Evolutionary conservation across 2,113 vertebrate genomes (phyloP).

Genomic region (Ameiurus melas): DNA sequence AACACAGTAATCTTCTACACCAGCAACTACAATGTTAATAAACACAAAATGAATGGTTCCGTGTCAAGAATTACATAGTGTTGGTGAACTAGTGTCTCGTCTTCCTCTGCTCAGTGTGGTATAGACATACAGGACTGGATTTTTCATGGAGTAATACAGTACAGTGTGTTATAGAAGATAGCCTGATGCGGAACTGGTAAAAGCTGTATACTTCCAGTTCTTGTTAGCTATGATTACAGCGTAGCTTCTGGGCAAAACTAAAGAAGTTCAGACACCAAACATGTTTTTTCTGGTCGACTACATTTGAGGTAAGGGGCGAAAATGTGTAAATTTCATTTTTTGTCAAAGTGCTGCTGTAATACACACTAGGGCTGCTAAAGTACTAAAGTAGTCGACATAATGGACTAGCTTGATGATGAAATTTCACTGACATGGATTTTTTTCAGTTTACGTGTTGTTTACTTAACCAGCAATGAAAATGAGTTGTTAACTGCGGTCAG

Average conservation of each 20-base stretch:
- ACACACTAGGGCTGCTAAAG: neutral
- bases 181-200: neutral
- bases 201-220: neutral
- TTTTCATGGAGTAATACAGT: neutral
- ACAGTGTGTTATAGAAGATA: neutral
- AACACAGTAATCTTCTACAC: too few species aligned
- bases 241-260: conserved; percentile 7
- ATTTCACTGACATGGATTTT: neutral
- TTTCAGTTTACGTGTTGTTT: neutral
- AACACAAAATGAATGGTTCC: neutral
- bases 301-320: neutral
- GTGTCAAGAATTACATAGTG: neutral
- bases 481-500: neutral
- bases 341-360: neutral
- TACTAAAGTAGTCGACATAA: neutral
- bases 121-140: neutral
- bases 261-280: neutral
- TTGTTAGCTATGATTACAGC: neutral
- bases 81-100: neutral
- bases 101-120: neutral
- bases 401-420: neutral
- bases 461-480: neutral
- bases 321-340: neutral
- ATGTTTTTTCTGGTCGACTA: neutral
- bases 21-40: neutral